phyloP scores from a whole-genome alignment of 2,888 invertebrate species.

The Brachylomia viminalis region DNA sequence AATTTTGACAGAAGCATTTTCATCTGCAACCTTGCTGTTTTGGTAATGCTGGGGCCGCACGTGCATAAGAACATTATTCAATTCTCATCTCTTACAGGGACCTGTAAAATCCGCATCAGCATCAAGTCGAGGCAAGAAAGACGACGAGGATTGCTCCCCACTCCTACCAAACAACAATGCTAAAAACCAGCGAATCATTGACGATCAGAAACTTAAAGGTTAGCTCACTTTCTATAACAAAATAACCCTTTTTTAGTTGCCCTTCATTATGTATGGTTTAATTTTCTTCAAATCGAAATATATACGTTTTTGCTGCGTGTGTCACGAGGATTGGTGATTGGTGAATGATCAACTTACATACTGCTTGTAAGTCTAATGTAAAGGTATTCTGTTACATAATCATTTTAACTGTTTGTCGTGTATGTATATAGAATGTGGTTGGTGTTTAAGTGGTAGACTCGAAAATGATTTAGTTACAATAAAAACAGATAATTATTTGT shows the following conservation, averaged over 20 bases:
- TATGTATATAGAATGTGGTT: not conserved
- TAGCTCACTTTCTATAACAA: conserved; percentile 23
- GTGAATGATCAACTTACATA: not conserved
- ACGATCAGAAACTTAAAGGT: conserved; percentile 97
- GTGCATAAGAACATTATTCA: not conserved
- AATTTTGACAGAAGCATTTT: not conserved
- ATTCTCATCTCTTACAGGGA: conserved; percentile 68
- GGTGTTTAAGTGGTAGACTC: not conserved
- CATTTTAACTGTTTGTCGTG: not conserved
- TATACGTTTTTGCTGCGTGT: conserved; percentile 52
- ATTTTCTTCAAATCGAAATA: conserved; percentile 52
- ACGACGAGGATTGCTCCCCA: conserved; percentile 95
- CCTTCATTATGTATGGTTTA: conserved; percentile 19
- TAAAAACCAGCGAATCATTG: conserved; percentile 97
- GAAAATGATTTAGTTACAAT: not conserved
- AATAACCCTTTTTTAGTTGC: conserved; percentile 3
- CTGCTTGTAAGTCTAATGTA: not conserved
- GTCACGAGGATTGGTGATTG: conserved; percentile 30
- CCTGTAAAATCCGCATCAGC: conserved; percentile 83
- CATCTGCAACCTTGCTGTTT: not conserved
- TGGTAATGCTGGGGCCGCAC: not conserved
- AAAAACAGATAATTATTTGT: not conserved
- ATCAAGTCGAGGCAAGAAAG: conserved; percentile 92
- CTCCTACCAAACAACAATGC: conserved; percentile 95
- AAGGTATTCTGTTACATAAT: conserved; percentile 10